Conservation (phyloP, 2,797 vertebrate species). For the Anguilla pacifica region DNA sequence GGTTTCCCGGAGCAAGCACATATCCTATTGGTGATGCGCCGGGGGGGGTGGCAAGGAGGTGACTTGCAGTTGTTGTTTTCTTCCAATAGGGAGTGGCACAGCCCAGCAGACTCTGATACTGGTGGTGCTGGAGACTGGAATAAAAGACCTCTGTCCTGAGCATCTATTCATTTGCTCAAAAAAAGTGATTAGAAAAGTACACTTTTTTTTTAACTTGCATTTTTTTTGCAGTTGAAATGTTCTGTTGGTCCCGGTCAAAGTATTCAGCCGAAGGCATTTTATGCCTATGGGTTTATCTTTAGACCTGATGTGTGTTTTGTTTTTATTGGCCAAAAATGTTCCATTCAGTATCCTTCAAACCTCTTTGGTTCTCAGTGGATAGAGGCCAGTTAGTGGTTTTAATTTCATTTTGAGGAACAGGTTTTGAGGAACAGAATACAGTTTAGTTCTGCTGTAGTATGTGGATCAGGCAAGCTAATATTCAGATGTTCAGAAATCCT, state of each 20-base stretch:
- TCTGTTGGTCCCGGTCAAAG: background rate
- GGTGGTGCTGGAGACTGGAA: background rate
- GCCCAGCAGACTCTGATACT: background rate
- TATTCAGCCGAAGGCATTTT: background rate
- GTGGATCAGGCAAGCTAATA: background rate
- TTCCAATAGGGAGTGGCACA: background rate
- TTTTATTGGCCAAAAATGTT: background rate
- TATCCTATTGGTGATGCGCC: background rate
- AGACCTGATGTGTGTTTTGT: background rate
- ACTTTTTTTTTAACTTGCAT: background rate
- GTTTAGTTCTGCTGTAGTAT: background rate
- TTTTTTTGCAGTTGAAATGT: background rate
- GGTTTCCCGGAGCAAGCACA: background rate
- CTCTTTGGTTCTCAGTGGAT: background rate
- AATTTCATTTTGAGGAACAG: background rate
- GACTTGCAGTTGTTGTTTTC: slow-evolving; percentile 13
- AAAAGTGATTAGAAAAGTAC: background rate
- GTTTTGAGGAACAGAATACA: background rate
- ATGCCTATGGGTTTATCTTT: background rate
- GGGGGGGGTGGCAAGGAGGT: slow-evolving; percentile 3
- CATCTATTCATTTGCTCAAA: background rate
- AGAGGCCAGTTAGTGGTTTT: background rate
- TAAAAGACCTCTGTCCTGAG: background rate
- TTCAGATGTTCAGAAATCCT: background rate
- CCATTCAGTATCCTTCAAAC: background rate